Percentiles rank a stretch among this genome's conserved stretches.
phyloP scores from a whole-genome alignment of 1,140 invertebrate genomes.

The Eulimnadia texana region DNA sequence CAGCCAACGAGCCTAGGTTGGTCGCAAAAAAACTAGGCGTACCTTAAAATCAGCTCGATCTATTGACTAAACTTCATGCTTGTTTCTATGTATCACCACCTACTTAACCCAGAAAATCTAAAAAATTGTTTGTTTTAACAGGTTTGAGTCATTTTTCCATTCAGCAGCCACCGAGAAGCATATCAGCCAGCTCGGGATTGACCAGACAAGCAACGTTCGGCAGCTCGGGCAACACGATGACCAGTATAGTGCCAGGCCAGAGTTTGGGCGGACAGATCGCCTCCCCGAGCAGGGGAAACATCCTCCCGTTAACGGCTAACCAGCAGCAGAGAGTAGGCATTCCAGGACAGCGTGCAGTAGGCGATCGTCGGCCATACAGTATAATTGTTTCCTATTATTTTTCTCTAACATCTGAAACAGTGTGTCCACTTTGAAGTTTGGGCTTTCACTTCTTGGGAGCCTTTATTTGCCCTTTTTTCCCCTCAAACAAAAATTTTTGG shows the following conservation, averaged over 20 bases:
- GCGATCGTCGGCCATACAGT: conserved; percentile 13
- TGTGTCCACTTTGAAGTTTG: no score
- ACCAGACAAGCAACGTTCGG: not conserved
- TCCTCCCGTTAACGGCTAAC: conserved; percentile 6
- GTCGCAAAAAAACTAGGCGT: no score
- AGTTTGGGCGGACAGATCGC: conserved; percentile 10
- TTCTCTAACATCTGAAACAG: no score
- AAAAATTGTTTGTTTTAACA: conserved; percentile 3
- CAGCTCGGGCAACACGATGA: not conserved
- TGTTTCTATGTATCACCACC: no score
- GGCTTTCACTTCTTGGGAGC: no score
- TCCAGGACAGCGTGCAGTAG: conserved; percentile 14
- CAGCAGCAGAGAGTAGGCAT: conserved; percentile 9
- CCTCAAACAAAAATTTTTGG: no score
- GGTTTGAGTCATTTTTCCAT: conserved; percentile 15
- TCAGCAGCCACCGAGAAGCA: conserved; percentile 13
- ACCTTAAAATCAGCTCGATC: no score
- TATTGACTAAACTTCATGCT: no score
- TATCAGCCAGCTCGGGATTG: conserved; percentile 9
- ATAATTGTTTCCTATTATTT: no score
- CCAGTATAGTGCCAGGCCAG: not conserved
- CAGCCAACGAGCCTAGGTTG: conserved; percentile 3
- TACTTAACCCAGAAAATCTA: not conserved
- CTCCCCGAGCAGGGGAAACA: conserved; percentile 10
- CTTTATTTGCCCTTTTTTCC: no score